Base-by-base conservation (phyloP, 2,888 invertebrate genomes). In the Quadroppia sp. region DNA sequence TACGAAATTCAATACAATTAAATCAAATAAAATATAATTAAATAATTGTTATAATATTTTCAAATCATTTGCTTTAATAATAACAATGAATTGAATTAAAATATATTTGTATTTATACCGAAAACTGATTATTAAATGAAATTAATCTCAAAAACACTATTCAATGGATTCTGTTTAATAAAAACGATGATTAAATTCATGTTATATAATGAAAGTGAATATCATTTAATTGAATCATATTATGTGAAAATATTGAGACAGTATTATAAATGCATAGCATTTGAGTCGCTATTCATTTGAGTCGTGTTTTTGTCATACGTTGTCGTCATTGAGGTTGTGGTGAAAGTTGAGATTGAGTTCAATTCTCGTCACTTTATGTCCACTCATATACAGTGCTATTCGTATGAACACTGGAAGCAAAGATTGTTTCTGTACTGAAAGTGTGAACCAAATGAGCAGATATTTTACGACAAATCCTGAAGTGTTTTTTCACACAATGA, bases 341-440 rank as follows among this genome's bases (percentile, higher is more conserved):
- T 36, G 36, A 36, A 36, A 9, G 36, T 4, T 36, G 28, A 28
- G 56, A 56, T 56, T 56, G 56, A 56, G 56, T 56, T 56, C 56
- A 56, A 30, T 56, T 56, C 56, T 25, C 20, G 28, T 30, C 56
- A 56, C 23, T 28, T 23, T 56, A 56, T 56, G 56, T 56, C 61
- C 61, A 64, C 36, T 64, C 36, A 64, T 64, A 64, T 64, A 64
- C 36, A 56, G 56, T 48, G 48, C 48, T 56, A 30, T 56, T 30
- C 1, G 30, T 15, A 28, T 56, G 56, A 56, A 56, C 30, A 30
- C 28, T 56, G 56, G n/a, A 15, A 56, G 56, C 30, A 56, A 56
- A 25, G 56, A 56, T 13, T 56, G 30, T 56, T 56, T 56, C 56
- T 13, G 17, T 9, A 28, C 28, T 28, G 17, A 56, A 56, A 30